Evolutionary conservation across 2,888 invertebrate species (phyloP).

Genomic region (Strigamia transsilvanica): DNA sequence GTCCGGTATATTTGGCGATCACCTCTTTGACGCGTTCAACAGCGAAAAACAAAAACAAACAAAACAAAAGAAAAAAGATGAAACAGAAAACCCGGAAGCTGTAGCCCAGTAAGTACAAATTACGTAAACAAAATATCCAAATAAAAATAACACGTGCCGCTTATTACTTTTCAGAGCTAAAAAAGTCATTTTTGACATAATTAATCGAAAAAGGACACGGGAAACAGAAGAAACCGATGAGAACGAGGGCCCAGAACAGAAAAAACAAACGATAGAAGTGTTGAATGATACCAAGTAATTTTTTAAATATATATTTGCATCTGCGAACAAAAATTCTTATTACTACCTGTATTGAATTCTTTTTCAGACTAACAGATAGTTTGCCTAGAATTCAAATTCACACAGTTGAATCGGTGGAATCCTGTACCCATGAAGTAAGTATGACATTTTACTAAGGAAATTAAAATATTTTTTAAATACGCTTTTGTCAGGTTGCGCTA

Average conservation of each 20-base stretch:
- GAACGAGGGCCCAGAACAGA: not conserved
- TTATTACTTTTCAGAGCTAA: not conserved
- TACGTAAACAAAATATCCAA: not conserved
- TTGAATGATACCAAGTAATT: not conserved
- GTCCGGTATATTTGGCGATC: not conserved
- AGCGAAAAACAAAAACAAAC: not conserved
- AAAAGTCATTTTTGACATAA: not conserved
- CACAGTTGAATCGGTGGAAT: conserved; percentile 86
- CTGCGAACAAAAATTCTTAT: too few species aligned
- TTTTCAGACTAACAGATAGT: conserved; percentile 60
- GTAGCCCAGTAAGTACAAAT: too few species aligned
- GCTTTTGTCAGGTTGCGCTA: conserved; percentile 71
- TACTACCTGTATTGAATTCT: too few species aligned
- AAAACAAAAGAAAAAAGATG: not conserved
- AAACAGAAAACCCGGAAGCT: not conserved
- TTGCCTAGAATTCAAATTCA: conserved; percentile 86
- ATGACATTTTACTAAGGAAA: too few species aligned
- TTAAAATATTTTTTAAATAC: not conserved
- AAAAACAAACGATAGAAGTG: not conserved
- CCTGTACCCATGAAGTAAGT: conserved; percentile 91
- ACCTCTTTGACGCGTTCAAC: not conserved
- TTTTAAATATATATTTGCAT: not conserved
- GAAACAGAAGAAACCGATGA: not conserved
- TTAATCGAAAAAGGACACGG: not conserved
- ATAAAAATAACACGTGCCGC: not conserved